Conservation (phyloP, 2,797 vertebrate genomes). For the Morus bassanus region DNA sequence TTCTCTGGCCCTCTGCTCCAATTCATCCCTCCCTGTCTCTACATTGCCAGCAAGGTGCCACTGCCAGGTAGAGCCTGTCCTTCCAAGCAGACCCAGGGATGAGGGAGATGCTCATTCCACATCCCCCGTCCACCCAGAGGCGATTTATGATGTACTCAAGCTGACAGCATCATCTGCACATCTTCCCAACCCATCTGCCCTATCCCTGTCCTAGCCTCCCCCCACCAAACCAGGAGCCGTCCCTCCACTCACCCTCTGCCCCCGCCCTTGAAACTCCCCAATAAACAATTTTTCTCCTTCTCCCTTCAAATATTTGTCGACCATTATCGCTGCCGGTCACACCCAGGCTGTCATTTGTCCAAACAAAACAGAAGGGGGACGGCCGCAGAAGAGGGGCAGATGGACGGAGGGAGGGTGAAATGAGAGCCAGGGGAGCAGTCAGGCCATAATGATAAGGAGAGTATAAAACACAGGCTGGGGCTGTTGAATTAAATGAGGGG, state of each 20-base stretch:
- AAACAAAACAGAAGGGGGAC: conserved; percentile 21
- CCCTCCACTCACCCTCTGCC: neutral
- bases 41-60: neutral
- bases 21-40: neutral
- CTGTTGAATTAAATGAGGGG: neutral
- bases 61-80: neutral
- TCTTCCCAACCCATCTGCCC: neutral
- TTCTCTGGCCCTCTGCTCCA: neutral
- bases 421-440: conserved; percentile 46
- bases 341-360: conserved; percentile 33
- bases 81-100: neutral
- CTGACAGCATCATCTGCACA: neutral
- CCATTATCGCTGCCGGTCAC: conserved; percentile 4
- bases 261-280: neutral
- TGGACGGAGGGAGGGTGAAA: neutral
- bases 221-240: neutral
- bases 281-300: conserved; percentile 20
- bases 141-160: neutral
- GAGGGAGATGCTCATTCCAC: neutral
- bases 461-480: conserved; percentile 12
- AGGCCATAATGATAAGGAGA: conserved; percentile 39
- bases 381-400: conserved; percentile 4
- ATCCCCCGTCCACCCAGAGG: neutral
- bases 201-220: neutral
- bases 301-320: conserved; percentile 5